A percentile compares a stretch with the other conserved stretches of the same genome.
These are phyloP conservation scores for Pogoniulus pusillus DNA, from an alignment of 2,797 vertebrate genomes.

Conservation along the genomic window DNA sequence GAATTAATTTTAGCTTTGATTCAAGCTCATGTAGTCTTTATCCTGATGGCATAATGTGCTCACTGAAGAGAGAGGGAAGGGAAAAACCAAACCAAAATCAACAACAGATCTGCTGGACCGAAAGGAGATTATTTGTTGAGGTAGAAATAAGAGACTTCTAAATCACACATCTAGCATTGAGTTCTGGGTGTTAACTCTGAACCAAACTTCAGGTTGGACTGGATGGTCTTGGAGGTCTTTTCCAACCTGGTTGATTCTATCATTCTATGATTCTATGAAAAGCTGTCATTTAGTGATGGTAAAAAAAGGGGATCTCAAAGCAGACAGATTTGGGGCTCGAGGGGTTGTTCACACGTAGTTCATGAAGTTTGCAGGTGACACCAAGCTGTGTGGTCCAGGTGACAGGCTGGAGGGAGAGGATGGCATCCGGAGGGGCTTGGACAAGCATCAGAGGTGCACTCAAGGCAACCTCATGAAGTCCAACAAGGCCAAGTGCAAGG, in stretches of 20 bases:
- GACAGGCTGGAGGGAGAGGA: too few relatives aligned
- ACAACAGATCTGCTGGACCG: not conserved
- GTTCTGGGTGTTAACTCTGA: not conserved
- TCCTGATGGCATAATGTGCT: not conserved
- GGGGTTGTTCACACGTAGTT: not conserved
- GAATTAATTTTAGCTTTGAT: not conserved
- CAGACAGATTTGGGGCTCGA: not conserved
- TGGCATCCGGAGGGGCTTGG: too few relatives aligned
- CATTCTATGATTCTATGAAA: too few relatives aligned
- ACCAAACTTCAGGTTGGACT: too few relatives aligned
- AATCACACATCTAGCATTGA: not conserved
- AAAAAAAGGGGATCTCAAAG: not conserved
- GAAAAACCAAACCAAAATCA: rapidly evolving
- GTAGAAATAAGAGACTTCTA: not conserved
- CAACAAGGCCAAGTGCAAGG: too few relatives aligned
- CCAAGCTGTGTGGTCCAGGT: too few relatives aligned
- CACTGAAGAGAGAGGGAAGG: not conserved
- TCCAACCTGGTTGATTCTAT: too few relatives aligned
- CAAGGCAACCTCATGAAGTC: too few relatives aligned
- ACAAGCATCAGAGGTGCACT: too few relatives aligned
- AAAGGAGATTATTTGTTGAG: not conserved
- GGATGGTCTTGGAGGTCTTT: too few relatives aligned
- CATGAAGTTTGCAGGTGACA: too few relatives aligned
- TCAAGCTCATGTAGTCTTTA: not conserved
- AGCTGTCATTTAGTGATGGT: not conserved